Evolutionary conservation across 37 sponge, comb jelly and placozoan genomes (phyloP), one percentile per base, ranked within the genome.

Genomic region (Theonella swinhoei): DNA sequence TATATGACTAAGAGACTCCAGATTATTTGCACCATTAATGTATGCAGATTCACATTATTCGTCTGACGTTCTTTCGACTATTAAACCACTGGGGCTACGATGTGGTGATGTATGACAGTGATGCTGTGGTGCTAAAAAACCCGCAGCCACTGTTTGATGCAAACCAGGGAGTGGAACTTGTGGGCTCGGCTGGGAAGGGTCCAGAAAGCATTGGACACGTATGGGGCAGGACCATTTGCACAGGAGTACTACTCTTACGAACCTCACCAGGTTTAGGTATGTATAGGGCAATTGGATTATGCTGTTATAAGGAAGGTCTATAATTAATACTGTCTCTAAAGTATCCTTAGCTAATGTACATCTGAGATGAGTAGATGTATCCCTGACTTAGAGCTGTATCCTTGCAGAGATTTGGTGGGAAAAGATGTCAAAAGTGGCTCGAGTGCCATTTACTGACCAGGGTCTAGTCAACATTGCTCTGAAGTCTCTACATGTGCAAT

Each of bases 171-270:
- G 76, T 40, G 29, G 58, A 43, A 29, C 60, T 75, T 54, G 29
- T 75, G 7, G 76, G 76, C 3, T 75, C 76, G 1, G 76, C 76
- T 33, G 76, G 76, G 5, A 75, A 26, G 47, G 76, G 76, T 54
- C 76, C 76, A 26, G 76, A 75, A 25, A 75, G 58, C 30, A 42
- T 75, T 24, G 40, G 33, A 7, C 19, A 24, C 33, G 30, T 54
- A 24, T 75, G 76, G 76, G 76, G 76, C n/a, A 75, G 76, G 58
- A 75, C 76, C 29, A 32, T 75, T 14, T 75, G 76, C 59, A 75
- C 76, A n/a, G 76, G 76, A 75, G 76, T 75, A 0, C 58, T 75
- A 28, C 60, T 75, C 41, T 31, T 75, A 1, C 36, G 76, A n/a
- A 54, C 54, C 54, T 54, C 76, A n/a, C 11, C 33, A 0, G 59